phyloP scores from a whole-genome alignment of 2,113 vertebrate genomes.

The Oryzias woworae region DNA sequence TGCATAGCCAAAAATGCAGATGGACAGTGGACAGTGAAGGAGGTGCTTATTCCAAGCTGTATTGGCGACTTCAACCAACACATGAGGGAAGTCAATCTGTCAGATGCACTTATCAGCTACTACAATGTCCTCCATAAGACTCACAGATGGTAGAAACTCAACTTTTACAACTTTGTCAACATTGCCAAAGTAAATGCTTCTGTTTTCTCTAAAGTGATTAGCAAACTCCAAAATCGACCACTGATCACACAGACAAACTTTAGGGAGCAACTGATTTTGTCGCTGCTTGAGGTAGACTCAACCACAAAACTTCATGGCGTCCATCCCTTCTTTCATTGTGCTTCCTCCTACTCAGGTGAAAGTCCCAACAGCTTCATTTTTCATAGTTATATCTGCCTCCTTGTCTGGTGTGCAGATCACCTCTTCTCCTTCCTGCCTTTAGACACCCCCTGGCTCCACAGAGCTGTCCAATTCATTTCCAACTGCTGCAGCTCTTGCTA shows the following conservation, averaged over 20 bases:
- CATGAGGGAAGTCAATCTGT: slow-evolving; percentile 63
- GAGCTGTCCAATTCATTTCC: background rate
- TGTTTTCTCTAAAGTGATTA: slow-evolving; percentile 58
- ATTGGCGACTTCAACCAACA: slow-evolving; percentile 62
- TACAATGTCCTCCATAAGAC: slow-evolving; percentile 65
- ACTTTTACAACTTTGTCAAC: slow-evolving; percentile 64
- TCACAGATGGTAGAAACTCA: slow-evolving; percentile 59
- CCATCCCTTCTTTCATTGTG: slow-evolving; percentile 4
- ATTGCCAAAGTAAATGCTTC: slow-evolving; percentile 60
- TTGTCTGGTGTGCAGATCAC: background rate
- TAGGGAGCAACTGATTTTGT: slow-evolving; percentile 53
- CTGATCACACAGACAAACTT: slow-evolving; percentile 41
- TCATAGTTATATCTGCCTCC: background rate
- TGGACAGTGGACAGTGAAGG: slow-evolving; percentile 43
- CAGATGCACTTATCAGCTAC: slow-evolving; percentile 58
- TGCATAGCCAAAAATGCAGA: slow-evolving; percentile 39
- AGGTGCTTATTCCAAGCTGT: slow-evolving; percentile 44
- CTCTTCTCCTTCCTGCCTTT: background rate
- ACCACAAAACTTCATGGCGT: slow-evolving; percentile 30
- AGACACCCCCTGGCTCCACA: background rate
- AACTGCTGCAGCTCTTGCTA: background rate
- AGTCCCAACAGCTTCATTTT: no score
- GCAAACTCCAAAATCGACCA: slow-evolving; percentile 42
- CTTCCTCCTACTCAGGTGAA: background rate
- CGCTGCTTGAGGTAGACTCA: slow-evolving; percentile 54